A percentile compares a stretch with the other conserved stretches of the same genome.
Evolutionary conservation across 2,797 vertebrate species (phyloP).

Genomic region (Sebastes ruberrimus): DNA sequence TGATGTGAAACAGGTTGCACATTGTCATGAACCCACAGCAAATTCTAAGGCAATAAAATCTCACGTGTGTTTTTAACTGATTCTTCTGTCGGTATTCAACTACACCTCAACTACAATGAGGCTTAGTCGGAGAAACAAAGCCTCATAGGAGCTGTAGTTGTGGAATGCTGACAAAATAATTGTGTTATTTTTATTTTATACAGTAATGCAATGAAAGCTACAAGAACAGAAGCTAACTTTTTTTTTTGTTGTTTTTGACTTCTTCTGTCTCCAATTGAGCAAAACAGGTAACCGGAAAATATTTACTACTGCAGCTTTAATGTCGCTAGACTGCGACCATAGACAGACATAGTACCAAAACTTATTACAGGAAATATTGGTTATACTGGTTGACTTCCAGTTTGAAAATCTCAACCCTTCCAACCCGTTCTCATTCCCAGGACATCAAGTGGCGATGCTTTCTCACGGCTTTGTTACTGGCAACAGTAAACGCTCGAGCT

Average conservation of each 20-base stretch:
- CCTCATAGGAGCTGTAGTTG: conserved; percentile 26
- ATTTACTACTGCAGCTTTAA: not conserved
- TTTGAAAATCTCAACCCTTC: not conserved
- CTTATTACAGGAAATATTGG: not conserved
- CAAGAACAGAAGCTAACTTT: not conserved
- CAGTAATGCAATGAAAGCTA: conserved; percentile 22
- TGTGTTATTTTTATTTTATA: not conserved
- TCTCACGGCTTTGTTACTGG: too few relatives aligned
- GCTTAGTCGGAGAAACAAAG: conserved; percentile 3
- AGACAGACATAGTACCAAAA: not conserved
- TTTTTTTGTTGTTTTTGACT: not conserved
- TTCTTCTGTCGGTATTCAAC: not conserved
- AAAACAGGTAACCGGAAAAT: not conserved
- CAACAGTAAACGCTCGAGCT: too few relatives aligned
- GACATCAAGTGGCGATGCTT: too few relatives aligned
- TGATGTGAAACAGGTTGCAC: not conserved
- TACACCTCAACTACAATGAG: conserved; percentile 24
- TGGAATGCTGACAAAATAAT: not conserved
- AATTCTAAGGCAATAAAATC: conserved; percentile 34
- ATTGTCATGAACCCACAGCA: not conserved
- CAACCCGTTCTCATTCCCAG: too few relatives aligned
- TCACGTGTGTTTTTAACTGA: not conserved
- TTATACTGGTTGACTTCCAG: not conserved
- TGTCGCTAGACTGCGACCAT: not conserved
- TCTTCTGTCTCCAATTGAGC: not conserved